Conservation (phyloP, 2,113 vertebrate genomes). For the Gymnarchus niloticus region DNA sequence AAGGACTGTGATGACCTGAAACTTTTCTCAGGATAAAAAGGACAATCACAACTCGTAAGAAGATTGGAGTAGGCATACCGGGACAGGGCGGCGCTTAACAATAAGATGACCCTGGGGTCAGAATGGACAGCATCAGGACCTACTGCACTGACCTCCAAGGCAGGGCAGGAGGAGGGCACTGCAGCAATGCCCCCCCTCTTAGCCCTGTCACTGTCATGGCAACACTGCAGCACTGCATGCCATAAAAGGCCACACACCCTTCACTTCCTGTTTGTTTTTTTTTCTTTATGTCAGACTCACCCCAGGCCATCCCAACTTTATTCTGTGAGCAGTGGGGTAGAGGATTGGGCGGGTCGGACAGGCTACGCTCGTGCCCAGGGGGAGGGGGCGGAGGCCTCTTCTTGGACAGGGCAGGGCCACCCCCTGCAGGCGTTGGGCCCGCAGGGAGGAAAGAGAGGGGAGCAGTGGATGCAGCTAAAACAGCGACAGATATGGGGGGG, state of each 20-base stretch:
- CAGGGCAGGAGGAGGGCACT: neutral
- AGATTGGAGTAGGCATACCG: neutral
- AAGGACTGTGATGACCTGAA: neutral
- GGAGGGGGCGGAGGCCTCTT: constrained; percentile 88
- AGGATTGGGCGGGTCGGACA: constrained; percentile 84
- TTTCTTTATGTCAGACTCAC: constrained; percentile 60
- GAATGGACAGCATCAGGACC: neutral
- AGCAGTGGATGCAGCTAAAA: constrained; percentile 64
- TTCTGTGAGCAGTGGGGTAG: constrained; percentile 80
- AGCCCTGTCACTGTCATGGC: neutral
- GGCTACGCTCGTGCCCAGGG: constrained; percentile 86
- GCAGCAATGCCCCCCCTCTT: neutral
- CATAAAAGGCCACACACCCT: neutral
- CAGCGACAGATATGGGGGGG: constrained; percentile 49
- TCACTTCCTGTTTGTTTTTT: neutral
- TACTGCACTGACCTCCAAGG: neutral
- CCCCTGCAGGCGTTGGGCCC: constrained; percentile 70
- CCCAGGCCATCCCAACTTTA: constrained; percentile 78
- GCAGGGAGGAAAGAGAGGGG: constrained; percentile 79
- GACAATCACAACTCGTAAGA: neutral
- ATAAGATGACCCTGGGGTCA: no score
- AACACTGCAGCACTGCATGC: neutral
- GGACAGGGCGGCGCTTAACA: neutral
- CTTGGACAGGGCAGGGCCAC: constrained; percentile 83
- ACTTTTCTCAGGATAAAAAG: neutral